Evolutionary conservation across 2,113 vertebrate species (phyloP).

Genomic region (Triplophysa siluroides): DNA sequence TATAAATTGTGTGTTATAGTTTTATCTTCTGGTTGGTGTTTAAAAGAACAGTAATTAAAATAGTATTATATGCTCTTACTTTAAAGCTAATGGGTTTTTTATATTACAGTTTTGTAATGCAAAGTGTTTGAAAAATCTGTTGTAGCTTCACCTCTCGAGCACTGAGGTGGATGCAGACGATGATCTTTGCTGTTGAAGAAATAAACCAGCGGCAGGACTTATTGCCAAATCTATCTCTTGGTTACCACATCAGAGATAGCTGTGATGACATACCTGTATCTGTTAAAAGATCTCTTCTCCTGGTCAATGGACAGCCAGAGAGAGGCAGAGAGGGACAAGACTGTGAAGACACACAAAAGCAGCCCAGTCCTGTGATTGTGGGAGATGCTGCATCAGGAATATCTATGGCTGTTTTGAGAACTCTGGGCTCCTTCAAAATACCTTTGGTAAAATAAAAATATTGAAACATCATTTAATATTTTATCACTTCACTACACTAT

Average conservation of each 20-base stretch:
- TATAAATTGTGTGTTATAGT: slow-evolving; percentile 67
- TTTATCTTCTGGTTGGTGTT: not conserved
- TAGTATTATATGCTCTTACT: not conserved
- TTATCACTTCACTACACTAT: too few species aligned
- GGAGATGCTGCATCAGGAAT: slow-evolving; percentile 71
- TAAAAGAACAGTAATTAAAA: not conserved
- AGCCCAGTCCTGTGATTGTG: slow-evolving; percentile 68
- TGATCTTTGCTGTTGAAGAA: slow-evolving; percentile 71
- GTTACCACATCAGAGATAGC: slow-evolving; percentile 72
- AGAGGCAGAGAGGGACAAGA: slow-evolving; percentile 2
- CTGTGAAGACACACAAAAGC: slow-evolving; percentile 55
- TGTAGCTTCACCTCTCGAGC: slow-evolving; percentile 69
- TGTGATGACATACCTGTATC: slow-evolving; percentile 67
- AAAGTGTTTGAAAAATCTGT: slow-evolving; percentile 17
- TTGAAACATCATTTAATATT: slow-evolving; percentile 50
- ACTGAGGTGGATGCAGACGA: slow-evolving; percentile 73
- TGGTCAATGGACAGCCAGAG: slow-evolving; percentile 69
- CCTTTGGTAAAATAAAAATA: slow-evolving; percentile 65
- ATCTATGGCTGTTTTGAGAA: slow-evolving; percentile 67
- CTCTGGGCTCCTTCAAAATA: slow-evolving; percentile 68
- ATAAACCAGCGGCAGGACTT: slow-evolving; percentile 70
- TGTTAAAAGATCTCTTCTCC: slow-evolving; percentile 62
- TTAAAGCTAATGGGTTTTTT: too few species aligned
- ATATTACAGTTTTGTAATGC: not conserved
- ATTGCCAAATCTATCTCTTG: slow-evolving; percentile 67